phyloP scores from a whole-genome alignment of 2,888 invertebrate genomes.

The Urechis unicinctus region DNA sequence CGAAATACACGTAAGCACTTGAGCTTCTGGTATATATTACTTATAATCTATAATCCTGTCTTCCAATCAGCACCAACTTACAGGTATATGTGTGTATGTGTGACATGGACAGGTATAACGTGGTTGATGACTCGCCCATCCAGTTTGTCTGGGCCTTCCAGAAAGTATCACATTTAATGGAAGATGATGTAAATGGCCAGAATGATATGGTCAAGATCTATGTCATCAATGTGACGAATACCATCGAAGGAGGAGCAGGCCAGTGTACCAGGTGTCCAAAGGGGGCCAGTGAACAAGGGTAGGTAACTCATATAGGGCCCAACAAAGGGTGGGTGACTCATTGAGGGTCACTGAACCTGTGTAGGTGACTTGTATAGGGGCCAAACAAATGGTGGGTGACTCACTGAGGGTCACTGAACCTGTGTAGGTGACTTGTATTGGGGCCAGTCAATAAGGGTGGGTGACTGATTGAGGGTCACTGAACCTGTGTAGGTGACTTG shows the following conservation, averaged over 20 bases:
- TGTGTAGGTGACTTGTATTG: too few relatives aligned
- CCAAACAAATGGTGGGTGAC: too few relatives aligned
- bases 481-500: too few relatives aligned
- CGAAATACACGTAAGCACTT: conserved; percentile 19
- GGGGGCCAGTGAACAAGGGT: conserved; percentile 44
- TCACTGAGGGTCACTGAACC: too few relatives aligned
- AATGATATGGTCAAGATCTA: conserved; percentile 54
- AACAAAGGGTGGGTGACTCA: too few relatives aligned
- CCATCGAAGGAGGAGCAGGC: conserved; percentile 56
- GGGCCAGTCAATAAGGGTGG: too few relatives aligned
- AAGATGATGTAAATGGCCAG: not conserved
- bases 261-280: conserved; percentile 53
- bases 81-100: not conserved
- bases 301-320: too few relatives aligned
- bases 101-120: conserved; percentile 20
- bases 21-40: not conserved
- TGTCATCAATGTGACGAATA: conserved; percentile 56
- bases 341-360: too few relatives aligned
- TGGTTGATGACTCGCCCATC: conserved; percentile 50
- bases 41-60: not conserved
- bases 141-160: conserved; percentile 55
- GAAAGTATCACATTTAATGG: conserved; percentile 22
- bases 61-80: too few relatives aligned
- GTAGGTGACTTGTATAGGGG: too few relatives aligned
- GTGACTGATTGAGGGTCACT: too few relatives aligned